Evolutionary conservation across 2,797 vertebrate genomes (phyloP).

Genomic region (Eulemur coronatus): DNA sequence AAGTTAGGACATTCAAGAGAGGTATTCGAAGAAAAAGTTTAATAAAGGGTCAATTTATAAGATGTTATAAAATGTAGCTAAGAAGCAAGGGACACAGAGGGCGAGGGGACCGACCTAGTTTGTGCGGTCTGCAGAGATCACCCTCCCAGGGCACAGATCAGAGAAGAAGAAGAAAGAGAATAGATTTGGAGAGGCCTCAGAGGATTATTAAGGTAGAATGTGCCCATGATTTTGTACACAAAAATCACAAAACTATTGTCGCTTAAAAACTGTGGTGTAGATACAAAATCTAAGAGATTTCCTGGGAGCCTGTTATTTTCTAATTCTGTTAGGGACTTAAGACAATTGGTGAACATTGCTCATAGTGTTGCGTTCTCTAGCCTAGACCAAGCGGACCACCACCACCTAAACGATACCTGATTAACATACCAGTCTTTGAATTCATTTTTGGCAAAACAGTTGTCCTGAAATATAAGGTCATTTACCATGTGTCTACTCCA

Average conservation of each 20-base stretch:
- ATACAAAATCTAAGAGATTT: not conserved
- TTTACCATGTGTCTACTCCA: not conserved
- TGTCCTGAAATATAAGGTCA: not conserved
- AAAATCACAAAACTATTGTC: not conserved
- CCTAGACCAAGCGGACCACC: not conserved
- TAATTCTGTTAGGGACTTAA: not conserved
- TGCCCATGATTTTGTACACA: not conserved
- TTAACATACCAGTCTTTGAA: not conserved
- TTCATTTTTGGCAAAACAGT: not conserved
- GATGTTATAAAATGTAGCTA: not conserved
- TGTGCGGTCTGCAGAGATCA: not conserved
- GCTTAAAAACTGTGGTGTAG: not conserved
- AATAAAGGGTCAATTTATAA: not conserved
- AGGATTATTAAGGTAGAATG: not conserved
- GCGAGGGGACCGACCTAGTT: too few relatives aligned
- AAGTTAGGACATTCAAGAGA: not conserved
- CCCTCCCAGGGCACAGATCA: not conserved
- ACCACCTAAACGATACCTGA: not conserved
- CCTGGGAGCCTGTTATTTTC: not conserved
- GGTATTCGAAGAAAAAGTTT: not conserved
- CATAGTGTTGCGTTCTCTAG: not conserved
- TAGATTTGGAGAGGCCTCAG: too few relatives aligned
- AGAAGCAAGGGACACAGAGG: not conserved
- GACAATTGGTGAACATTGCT: too few relatives aligned
- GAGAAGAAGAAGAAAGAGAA: not conserved